A percentile compares a stretch with the other conserved stretches of the same genome.
Evolutionary conservation across 2,888 invertebrate genomes (phyloP).

Genomic region (Sinelater perroti): DNA sequence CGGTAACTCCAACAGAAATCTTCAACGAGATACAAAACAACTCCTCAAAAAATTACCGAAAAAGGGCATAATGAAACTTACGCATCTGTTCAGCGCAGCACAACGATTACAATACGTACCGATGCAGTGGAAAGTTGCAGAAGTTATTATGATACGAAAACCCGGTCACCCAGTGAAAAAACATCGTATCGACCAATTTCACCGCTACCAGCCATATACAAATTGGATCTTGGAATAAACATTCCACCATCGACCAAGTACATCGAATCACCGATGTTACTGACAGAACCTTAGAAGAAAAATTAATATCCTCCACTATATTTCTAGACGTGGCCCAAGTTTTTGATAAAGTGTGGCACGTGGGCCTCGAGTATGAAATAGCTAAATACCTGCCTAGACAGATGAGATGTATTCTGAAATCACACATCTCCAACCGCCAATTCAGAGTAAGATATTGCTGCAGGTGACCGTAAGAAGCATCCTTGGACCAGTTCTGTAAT

Average conservation of each 20-base stretch:
- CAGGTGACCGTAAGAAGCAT: conserved; percentile 25
- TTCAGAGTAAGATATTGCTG: conserved; percentile 16
- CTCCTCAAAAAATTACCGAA: too few species aligned
- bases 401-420: conserved; percentile 12
- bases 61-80: too few species aligned
- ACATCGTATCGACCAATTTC: too few species aligned
- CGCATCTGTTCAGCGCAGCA: neutral
- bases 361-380: conserved; percentile 30
- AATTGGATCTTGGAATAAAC: neutral
- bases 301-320: neutral
- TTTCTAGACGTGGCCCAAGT: conserved; percentile 8
- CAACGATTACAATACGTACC: neutral
- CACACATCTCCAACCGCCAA: conserved; percentile 17
- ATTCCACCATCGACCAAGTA: conserved; percentile 5
- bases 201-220: neutral
- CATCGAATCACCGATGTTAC: conserved; percentile 2
- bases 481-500: conserved; percentile 23
- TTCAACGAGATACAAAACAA: too few species aligned
- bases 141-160: conserved; percentile 8
- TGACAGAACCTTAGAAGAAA: conserved; percentile 1
- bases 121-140: conserved; percentile 2
- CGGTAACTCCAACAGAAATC: neutral
- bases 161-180: conserved; percentile 3
- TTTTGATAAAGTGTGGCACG: conserved; percentile 36
- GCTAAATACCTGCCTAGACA: conserved; percentile 24